Evolutionary conservation across 2,113 vertebrate genomes (phyloP).

Genomic region (Sander lucioperca): DNA sequence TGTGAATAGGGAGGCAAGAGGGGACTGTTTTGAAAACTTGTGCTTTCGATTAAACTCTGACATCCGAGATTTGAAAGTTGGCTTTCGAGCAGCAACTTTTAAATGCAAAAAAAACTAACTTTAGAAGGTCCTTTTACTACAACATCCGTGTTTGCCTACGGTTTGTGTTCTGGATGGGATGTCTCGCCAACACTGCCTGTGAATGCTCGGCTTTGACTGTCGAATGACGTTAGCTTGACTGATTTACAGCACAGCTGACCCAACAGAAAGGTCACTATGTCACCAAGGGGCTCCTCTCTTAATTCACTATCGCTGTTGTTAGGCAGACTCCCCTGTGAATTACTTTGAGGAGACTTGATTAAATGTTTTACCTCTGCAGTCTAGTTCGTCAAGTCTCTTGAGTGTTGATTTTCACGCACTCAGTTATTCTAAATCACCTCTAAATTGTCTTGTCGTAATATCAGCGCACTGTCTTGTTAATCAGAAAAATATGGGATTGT

Average conservation of each 20-base stretch:
- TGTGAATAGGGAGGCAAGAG: neutral
- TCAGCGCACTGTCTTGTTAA: neutral
- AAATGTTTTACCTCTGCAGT: neutral
- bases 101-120: neutral
- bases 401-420: slow-evolving; percentile 6
- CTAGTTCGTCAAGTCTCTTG: neutral
- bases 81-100: neutral
- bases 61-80: neutral
- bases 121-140: neutral
- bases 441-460: neutral
- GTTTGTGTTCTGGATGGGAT: neutral
- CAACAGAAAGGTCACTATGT: neutral
- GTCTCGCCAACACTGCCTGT: neutral
- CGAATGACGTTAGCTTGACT: neutral
- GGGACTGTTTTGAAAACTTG: neutral
- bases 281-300: neutral
- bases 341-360: neutral
- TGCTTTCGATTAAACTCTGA: neutral
- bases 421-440: neutral
- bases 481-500: neutral
- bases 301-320: neutral
- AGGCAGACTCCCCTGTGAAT: neutral
- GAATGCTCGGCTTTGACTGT: neutral
- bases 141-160: neutral
- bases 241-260: neutral